A percentile compares a stretch with the other conserved stretches of the same genome.
Conservation (phyloP, 1,140 invertebrate genomes). For the Goniozus legneri region DNA sequence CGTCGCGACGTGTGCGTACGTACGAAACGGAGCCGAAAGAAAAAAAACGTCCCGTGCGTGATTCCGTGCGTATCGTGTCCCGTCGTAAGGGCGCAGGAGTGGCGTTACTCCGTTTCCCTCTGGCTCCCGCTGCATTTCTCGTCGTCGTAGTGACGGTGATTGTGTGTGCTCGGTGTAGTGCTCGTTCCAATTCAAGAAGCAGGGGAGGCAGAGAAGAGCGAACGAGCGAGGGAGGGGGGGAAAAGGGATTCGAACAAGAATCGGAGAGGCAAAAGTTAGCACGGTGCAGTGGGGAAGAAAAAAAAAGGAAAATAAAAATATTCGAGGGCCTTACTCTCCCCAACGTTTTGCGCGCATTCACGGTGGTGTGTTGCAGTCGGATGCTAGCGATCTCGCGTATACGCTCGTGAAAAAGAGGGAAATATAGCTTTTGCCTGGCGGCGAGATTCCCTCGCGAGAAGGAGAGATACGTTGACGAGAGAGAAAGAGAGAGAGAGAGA, state of each 20-base stretch:
- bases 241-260: neutral
- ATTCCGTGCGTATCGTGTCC: no score
- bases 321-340: neutral
- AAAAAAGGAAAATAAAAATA: neutral
- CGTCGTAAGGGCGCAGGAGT: constrained; percentile 16
- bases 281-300: no score
- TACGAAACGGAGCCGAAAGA: no score
- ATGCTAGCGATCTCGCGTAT: no score
- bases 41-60: no score
- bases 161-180: neutral
- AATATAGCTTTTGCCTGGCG: no score
- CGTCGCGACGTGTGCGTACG: no score
- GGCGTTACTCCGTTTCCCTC: constrained; percentile 14
- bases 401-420: no score
- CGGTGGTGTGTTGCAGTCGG: no score
- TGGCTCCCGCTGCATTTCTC: neutral
- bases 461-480: neutral
- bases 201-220: constrained; percentile 9
- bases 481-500: constrained; percentile 11
- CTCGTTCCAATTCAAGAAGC: neutral
- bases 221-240: neutral
- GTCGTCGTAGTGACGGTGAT: neutral
- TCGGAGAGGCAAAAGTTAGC: constrained; percentile 1
- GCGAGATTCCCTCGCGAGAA: no score
- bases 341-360: no score